Evolutionary conservation across 2,113 vertebrate species (phyloP).

Genomic region (Tachysurus fulvidraco): DNA sequence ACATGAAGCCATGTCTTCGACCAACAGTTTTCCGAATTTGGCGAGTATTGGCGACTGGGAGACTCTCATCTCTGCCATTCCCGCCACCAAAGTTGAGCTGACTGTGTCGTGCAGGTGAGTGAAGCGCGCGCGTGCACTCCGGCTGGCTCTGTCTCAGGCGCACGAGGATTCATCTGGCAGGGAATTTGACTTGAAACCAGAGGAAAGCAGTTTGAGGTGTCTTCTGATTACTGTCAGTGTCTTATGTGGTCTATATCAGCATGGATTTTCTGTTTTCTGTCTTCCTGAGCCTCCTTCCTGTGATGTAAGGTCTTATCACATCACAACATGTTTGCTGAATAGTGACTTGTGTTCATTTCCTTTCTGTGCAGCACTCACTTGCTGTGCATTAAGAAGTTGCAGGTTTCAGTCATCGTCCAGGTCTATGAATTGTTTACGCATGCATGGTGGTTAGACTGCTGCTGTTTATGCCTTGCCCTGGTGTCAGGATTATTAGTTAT

Average conservation of each 20-base stretch:
- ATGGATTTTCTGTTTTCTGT: neutral
- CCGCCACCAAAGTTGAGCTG: conserved; percentile 94
- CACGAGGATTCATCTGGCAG: conserved; percentile 7
- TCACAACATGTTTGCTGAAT: neutral
- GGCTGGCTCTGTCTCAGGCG: neutral
- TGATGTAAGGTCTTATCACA: neutral
- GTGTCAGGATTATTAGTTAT: neutral
- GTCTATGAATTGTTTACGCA: neutral
- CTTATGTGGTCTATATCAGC: neutral
- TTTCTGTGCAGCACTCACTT: neutral
- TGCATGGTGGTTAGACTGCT: neutral
- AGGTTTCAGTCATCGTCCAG: neutral
- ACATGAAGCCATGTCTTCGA: conserved; percentile 52
- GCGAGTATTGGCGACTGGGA: conserved; percentile 87
- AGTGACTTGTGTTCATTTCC: neutral
- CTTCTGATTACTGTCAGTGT: neutral
- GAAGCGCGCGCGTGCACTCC: conserved; percentile 1
- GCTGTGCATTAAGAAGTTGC: neutral
- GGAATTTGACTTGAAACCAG: neutral
- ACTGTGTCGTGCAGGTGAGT: conserved; percentile 94
- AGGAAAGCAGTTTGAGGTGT: neutral
- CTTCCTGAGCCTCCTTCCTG: neutral
- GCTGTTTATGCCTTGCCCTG: neutral
- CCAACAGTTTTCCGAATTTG: conserved; percentile 75
- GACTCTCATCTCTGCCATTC: conserved; percentile 86